Base-by-base conservation (phyloP, 2,888 invertebrate species). In the Psylliodes chrysocephalus region DNA sequence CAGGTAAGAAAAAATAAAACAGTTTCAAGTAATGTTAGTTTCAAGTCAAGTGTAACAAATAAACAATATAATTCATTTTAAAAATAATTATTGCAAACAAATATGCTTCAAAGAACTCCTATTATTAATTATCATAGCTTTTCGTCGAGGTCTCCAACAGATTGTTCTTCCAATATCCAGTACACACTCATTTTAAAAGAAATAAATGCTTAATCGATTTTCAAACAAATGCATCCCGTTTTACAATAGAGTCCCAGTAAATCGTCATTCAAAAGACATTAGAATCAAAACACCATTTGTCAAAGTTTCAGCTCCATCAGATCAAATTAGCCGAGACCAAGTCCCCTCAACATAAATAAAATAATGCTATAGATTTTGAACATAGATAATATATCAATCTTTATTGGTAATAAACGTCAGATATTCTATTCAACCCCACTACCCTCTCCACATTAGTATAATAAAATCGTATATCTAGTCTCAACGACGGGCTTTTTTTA, bases 371-470 rank as follows among this genome's bases (percentile, higher is more conserved):
- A 69, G 63, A 70, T 71, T 68, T 66, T 64, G 74, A 71, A 66
- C 74, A 66, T 68, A 68, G 70, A 67, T 71, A 74, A 79, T 79
- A 78, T 77, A 79, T 79, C 79, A 79, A 76, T 75, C 74, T 71
- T 70, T 77, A 77, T 78, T 75, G 79, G 76, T 79, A 78, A 79
- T 79, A 79, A 79, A 78, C 75, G 79, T 79, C 79, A 75, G 69
- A 72, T 69, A 73, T 72, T 71, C 68, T 67, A 71, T 73, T 73
- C 61, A 70, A 59, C 73, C 72, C 72, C 74, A 70, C 72, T 71
- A 74, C 75, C 74, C 73, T 67, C 71, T 64, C 70, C 68, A 72
- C 78, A 79, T 78, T 78, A 78, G 79, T 79, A 79, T 79, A 79
- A 79, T 79, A 79, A 76, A 75, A 72, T 72, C 74, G 75, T 78